Percentiles rank a stretch among this genome's conserved stretches.
These are phyloP conservation scores for Hirtodrosophila cameraria DNA, from an alignment of 2,888 invertebrate genomes.

Conservation along the genomic window DNA sequence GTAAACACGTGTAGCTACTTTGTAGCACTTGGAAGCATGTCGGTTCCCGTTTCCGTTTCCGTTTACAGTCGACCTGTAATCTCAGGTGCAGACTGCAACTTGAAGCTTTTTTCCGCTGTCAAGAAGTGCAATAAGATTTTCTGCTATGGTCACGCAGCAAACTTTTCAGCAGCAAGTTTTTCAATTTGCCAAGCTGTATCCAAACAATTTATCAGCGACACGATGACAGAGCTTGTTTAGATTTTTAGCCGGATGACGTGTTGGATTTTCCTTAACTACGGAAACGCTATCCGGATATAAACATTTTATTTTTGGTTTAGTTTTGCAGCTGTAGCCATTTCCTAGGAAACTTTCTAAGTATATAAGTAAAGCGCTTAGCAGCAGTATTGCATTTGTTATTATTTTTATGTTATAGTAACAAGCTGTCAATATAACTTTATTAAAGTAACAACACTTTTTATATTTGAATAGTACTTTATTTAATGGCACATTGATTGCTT, in stretches of 20 bases:
- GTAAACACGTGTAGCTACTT: neutral
- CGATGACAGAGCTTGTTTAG: conserved; percentile 42
- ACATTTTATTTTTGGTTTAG: conserved; percentile 6
- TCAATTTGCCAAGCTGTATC: conserved; percentile 55
- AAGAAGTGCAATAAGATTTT: conserved; percentile 10
- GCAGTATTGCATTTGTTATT: no score
- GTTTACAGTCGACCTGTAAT: conserved; percentile 2
- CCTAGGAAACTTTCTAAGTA: no score
- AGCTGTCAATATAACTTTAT: no score
- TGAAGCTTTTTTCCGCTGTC: conserved; percentile 21
- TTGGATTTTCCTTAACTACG: conserved; percentile 1
- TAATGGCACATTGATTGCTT: no score
- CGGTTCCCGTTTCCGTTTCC: neutral
- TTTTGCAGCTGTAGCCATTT: no score
- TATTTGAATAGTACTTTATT: no score
- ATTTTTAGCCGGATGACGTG: conserved; percentile 18
- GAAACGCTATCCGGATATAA: neutral
- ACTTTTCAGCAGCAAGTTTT: conserved; percentile 65
- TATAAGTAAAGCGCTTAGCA: no score
- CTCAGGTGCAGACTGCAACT: conserved; percentile 20
- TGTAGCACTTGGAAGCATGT: conserved; percentile 16
- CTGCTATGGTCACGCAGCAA: conserved; percentile 42
- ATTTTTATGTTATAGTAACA: no score
- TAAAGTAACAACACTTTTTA: no score
- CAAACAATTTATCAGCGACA: conserved; percentile 41